Percentiles rank a stretch among this genome's conserved stretches.
Conservation (phyloP, 2,888 invertebrate genomes). For the Chalcis sispes region DNA sequence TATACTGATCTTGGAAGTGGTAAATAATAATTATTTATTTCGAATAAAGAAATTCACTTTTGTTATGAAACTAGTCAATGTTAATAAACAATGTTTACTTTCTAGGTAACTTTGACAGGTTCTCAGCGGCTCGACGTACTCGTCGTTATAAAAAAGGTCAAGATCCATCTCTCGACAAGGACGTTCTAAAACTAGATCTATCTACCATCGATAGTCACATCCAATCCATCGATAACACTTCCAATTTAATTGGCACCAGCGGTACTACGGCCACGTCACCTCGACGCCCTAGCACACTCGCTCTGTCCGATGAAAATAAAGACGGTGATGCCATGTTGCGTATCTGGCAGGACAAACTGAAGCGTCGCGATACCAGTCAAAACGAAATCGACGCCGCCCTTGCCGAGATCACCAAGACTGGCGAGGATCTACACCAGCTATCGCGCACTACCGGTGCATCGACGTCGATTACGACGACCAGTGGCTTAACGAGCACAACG, state of each 20-base stretch:
- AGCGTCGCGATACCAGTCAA: constrained; percentile 71
- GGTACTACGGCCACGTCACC: constrained; percentile 77
- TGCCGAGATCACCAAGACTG: constrained; percentile 73
- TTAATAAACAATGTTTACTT: background rate
- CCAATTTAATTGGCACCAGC: constrained; percentile 68
- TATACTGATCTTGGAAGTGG: constrained; percentile 70
- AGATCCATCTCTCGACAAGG: constrained; percentile 66
- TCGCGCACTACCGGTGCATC: constrained; percentile 71
- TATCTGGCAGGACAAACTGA: constrained; percentile 85
- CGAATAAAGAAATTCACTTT: background rate
- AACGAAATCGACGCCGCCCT: constrained; percentile 72
- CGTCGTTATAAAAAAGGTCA: constrained; percentile 83
- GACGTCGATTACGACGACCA: background rate
- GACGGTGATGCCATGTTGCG: constrained; percentile 77
- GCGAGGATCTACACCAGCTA: constrained; percentile 75
- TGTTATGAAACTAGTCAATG: background rate
- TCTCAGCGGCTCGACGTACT: constrained; percentile 88
- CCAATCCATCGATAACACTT: constrained; percentile 64
- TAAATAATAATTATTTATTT: constrained; percentile 49
- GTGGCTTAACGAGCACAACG: background rate
- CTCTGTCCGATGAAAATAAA: constrained; percentile 64
- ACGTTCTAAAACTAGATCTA: constrained; percentile 48
- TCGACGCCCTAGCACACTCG: constrained; percentile 68
- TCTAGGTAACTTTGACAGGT: constrained; percentile 88
- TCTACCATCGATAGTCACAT: constrained; percentile 4